phyloP scores from a whole-genome alignment of 2,888 invertebrate species.

The Clitarchus hookeri region DNA sequence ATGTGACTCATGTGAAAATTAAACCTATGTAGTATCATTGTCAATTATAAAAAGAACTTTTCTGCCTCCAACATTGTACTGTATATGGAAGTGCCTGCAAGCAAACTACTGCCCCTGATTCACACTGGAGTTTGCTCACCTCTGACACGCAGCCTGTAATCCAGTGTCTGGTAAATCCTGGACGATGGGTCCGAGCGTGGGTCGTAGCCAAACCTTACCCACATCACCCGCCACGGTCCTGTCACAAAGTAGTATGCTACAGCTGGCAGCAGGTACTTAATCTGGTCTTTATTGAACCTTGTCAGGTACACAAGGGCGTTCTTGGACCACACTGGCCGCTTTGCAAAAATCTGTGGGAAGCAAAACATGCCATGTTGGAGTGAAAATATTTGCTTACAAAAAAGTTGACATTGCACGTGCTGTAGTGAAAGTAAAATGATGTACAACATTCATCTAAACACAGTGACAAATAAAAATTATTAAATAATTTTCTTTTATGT shows the following conservation, averaged over 20 bases:
- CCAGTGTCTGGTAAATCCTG: constrained; percentile 85
- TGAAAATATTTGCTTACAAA: not conserved
- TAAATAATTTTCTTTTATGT: no score
- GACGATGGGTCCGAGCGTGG: constrained; percentile 79
- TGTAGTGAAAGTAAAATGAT: not conserved
- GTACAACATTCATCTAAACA: not conserved
- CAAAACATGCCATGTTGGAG: not conserved
- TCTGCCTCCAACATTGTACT: no score
- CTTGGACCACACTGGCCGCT: constrained; percentile 89
- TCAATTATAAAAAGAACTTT: no score
- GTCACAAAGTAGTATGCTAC: constrained; percentile 83
- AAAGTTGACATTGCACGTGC: not conserved
- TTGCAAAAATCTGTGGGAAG: constrained; percentile 71
- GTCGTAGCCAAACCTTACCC: constrained; percentile 91
- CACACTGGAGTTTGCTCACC: constrained; percentile 54
- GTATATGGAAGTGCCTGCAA: no score
- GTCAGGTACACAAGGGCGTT: constrained; percentile 72
- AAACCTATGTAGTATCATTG: no score
- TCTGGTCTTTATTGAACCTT: constrained; percentile 62
- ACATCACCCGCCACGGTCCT: constrained; percentile 92
- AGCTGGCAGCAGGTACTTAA: constrained; percentile 80
- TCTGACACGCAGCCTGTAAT: constrained; percentile 72
- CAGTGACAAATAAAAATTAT: not conserved
- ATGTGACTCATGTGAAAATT: no score
- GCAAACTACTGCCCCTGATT: no score